Evolutionary conservation across 2,113 vertebrate species (phyloP), one percentile per base, ranked within the genome.

Genomic region (Carassius carassius): DNA sequence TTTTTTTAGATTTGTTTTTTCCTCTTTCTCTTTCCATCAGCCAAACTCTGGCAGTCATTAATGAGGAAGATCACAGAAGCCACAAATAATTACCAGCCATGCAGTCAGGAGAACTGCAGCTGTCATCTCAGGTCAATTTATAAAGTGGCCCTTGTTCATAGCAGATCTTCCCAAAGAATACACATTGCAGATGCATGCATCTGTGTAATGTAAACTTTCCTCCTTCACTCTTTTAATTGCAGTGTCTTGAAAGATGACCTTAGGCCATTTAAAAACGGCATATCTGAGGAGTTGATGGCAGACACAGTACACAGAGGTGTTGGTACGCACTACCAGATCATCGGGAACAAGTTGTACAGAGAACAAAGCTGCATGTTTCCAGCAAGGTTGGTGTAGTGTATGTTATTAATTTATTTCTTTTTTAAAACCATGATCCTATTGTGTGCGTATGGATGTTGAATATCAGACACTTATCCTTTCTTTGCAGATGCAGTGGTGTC

Each of bases 321-420:
- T 0, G 98, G 98, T 21, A 99, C 97, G 0, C 97, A 99, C 90
- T 99, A 99, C 92, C 98, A 99, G 91, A 93, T 99, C 84, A 93
- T 98, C 82, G 93, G 91, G 49, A 95, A 96, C 77, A 96, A 93
- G 86, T 72, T 99, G 76, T 99, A 97, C 92, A 94, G 98, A 75
- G 97, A 99, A 90, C 93, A 92, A 62, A 96, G 95, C 89, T 99
- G 98, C 85, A 96, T 99, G 97, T 99, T 99, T 86, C 97, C 97
- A 63, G 97, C 98, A 37, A 96, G 98, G 98, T 99, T 88, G 90
- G 94, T 75, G 14, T 10, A 72, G 19, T 75, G n/a, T 41, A 2
- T 16, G 3, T 37, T 44, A 21, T 73, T 73, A 3, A 44, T 41
- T 12, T 5, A 1, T 8, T n/a, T 21, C 14, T 41, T 23, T n/a